These are phyloP conservation scores for Anagrus nilaparvatae DNA, from an alignment of 1,140 invertebrate species.

Conservation along the genomic window DNA sequence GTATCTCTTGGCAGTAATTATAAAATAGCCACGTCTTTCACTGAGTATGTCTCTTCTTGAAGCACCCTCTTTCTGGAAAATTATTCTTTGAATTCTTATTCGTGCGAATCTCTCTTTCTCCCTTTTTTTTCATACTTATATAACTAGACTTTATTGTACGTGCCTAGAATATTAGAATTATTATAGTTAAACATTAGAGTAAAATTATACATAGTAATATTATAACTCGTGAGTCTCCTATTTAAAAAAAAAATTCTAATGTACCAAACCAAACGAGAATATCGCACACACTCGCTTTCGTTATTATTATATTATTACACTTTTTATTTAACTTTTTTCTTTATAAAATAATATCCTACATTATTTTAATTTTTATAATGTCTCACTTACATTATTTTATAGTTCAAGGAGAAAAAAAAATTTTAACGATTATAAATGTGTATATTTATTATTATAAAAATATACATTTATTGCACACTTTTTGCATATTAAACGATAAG, in stretches of 20 bases:
- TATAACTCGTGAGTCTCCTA: constrained; percentile 24
- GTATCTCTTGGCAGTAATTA: constrained; percentile 20
- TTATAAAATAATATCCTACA: no score
- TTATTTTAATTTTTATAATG: no score
- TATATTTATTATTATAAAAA: no score
- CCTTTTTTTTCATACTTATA: no score
- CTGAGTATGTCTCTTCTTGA: background rate
- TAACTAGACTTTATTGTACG: constrained; percentile 25
- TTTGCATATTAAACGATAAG: constrained; percentile 6
- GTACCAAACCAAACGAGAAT: background rate
- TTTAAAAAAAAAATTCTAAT: no score
- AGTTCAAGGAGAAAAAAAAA: no score
- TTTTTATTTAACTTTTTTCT: no score
- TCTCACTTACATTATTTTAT: no score
- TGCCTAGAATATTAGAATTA: constrained; percentile 24
- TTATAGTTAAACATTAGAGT: no score
- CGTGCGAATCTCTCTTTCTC: constrained; percentile 21
- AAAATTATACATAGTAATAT: no score
- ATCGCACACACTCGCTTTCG: constrained; percentile 7
- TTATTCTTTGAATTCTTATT: constrained; percentile 29
- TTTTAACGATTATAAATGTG: no score
- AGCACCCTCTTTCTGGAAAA: constrained; percentile 10
- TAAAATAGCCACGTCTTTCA: constrained; percentile 22
- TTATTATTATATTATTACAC: no score
- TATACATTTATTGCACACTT: constrained; percentile 7